Conservation (phyloP, 1,140 invertebrate species). For the Paraescarpia echinospica region DNA sequence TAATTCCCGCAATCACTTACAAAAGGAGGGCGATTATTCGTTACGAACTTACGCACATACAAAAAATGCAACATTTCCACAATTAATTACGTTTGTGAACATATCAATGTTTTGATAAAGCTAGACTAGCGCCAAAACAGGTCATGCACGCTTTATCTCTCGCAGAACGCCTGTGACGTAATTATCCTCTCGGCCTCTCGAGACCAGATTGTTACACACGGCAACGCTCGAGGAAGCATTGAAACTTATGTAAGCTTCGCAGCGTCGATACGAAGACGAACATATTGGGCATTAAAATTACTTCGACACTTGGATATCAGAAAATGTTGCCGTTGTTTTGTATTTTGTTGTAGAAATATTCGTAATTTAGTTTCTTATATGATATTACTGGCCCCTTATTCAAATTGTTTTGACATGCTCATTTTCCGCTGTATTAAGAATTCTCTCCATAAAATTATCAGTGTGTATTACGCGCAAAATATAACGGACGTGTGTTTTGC, state of each 20-base stretch:
- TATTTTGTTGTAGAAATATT: neutral
- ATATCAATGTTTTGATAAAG: neutral
- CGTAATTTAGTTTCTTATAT: neutral
- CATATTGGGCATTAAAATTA: neutral
- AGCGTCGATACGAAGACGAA: neutral
- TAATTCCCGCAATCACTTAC: no score
- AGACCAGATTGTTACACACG: neutral
- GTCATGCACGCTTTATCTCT: neutral
- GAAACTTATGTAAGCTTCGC: neutral
- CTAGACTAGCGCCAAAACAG: neutral
- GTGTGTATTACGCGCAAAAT: neutral
- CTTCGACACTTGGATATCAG: neutral
- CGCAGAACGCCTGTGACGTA: neutral
- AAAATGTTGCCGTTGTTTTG: neutral
- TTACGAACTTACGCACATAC: no score
- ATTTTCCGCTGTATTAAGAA: neutral
- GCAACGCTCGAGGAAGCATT: neutral
- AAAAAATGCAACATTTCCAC: neutral
- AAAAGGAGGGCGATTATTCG: no score
- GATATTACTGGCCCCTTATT: neutral
- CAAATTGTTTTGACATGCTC: neutral
- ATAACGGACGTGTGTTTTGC: neutral
- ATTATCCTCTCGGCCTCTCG: neutral
- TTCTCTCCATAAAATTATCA: no score
- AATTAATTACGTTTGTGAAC: neutral